Evolutionary conservation across 2,797 vertebrate species (phyloP), one percentile per base, ranked within the genome.

Genomic region (Apogon talboti): DNA sequence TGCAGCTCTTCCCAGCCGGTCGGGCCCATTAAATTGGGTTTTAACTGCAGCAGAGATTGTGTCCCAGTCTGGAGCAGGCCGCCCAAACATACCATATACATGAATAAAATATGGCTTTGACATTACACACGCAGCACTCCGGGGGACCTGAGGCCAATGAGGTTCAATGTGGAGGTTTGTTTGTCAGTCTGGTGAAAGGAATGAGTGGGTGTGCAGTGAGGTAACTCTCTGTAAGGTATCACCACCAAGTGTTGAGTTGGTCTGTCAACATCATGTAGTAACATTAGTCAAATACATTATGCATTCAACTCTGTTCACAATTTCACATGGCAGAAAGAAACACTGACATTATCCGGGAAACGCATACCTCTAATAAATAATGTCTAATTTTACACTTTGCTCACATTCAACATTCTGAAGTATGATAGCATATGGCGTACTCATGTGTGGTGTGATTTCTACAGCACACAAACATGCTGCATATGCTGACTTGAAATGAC

Each of bases 31-130:
- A 86, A 89, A 89, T 80, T 74, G 68, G 82, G 85, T 86, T 92
- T 92, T 87, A 85, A 83, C 76, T 49, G 80, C 82, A 86, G 82
- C 76, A 75, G 70, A 85, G 80, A 83, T 81, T 87, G 73, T 83
- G 77, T 89, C 82, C 79, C 58, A 38, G 70, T 87, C 86, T 87
- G 56, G 71, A 79, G 72, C 63, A 57, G 71, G 70, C 64, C 71
- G 69, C 71, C 77, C 67, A 75, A 80, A 85, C 73, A 72, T 71
- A 79, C 70, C 61, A 62, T 71, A 58, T 47, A 65, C 74, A 88
- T 92, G 73, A 91, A 92, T 92, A 89, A 92, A 87, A 88, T 77
- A 91, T 85, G 57, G 44, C 54, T 33, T 58, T 78, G 61, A 86
- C 87, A 79, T 89, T 81, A 76, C 83, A 81, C 70, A 65, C 13